Evolutionary conservation across 2,797 vertebrate genomes (phyloP).

Genomic region (Hipposideros larvatus): DNA sequence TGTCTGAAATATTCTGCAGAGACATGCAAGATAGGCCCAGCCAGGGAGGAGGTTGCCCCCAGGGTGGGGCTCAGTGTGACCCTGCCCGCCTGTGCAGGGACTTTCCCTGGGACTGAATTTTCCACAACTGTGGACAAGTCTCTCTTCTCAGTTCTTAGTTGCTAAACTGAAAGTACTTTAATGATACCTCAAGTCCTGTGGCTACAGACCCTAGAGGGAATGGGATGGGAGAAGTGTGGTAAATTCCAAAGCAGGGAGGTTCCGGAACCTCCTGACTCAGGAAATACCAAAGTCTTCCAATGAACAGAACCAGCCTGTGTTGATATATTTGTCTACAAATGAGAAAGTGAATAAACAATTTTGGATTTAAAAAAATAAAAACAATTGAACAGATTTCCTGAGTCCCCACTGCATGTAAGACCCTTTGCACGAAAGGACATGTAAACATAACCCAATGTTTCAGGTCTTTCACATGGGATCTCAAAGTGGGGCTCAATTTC

Average conservation of each 20-base stretch:
- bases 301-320: neutral
- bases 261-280: slow-evolving; percentile 51
- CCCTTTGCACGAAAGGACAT: neutral
- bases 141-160: neutral
- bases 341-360: neutral
- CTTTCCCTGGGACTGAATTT: neutral
- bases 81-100: neutral
- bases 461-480: neutral
- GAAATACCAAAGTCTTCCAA: slow-evolving; percentile 46
- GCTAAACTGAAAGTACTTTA: slow-evolving; percentile 21
- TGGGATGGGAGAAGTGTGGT: neutral
- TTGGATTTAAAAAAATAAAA: neutral
- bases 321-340: neutral
- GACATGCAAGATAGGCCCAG: neutral
- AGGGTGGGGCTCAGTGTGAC: neutral
- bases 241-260: slow-evolving; percentile 66
- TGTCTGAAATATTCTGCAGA: neutral
- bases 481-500: neutral
- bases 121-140: neutral
- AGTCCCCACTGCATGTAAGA: neutral
- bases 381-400: neutral
- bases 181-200: slow-evolving; percentile 12
- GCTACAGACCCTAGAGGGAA: slow-evolving; percentile 48
- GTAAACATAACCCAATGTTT: neutral
- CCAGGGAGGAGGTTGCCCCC: neutral